Percentiles rank a stretch among this genome's conserved stretches.
phyloP scores from a whole-genome alignment of 2,888 invertebrate genomes.

The Rhaphigaster nebulosa region DNA sequence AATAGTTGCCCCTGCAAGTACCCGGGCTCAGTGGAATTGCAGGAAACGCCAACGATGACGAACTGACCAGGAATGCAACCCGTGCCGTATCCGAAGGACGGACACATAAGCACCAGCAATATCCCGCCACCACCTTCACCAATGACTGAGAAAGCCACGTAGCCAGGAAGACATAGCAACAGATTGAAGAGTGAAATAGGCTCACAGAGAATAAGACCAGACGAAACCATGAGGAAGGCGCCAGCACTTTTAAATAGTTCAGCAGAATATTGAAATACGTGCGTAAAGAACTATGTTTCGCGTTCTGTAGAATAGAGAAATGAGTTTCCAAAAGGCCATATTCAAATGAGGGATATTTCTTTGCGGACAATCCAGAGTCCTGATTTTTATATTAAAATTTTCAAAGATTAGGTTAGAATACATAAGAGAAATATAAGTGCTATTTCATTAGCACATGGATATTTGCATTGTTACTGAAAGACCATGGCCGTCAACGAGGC shows the following conservation, averaged over 20 bases:
- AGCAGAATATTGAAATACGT: neutral
- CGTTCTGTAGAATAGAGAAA: neutral
- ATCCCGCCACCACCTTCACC: neutral
- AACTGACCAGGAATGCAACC: neutral
- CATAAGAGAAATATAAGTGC: too few relatives aligned
- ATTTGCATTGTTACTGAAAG: too few relatives aligned
- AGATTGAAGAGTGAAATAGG: neutral
- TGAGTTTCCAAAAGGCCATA: neutral
- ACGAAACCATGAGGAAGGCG: neutral
- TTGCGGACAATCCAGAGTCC: too few relatives aligned
- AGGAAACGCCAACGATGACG: neutral
- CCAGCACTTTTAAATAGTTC: neutral
- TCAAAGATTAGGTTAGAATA: too few relatives aligned
- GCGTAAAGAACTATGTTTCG: neutral
- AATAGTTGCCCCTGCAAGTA: neutral
- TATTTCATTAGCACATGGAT: too few relatives aligned
- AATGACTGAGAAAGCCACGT: neutral
- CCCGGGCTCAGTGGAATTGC: neutral
- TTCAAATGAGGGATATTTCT: too few relatives aligned
- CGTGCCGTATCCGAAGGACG: neutral
- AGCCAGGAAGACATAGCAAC: neutral
- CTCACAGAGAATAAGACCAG: neutral
- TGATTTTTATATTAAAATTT: too few relatives aligned
- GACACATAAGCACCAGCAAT: neutral
- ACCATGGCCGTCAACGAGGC: too few relatives aligned